Conservation (phyloP, 2,888 invertebrate species). For the Chironomus riparius region DNA sequence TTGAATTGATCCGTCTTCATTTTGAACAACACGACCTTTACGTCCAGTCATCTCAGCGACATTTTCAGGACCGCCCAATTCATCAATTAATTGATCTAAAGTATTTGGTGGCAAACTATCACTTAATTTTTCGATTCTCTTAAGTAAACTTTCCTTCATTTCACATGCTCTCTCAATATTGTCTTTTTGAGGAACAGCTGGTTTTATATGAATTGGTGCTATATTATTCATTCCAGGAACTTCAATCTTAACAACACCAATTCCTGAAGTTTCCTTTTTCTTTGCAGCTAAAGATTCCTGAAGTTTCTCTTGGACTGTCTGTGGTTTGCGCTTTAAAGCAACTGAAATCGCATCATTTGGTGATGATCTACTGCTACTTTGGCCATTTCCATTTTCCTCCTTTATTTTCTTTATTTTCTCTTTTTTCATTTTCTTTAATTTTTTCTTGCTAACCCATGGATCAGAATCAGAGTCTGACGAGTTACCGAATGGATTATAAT, state of each 20-base stretch:
- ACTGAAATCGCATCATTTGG: not conserved
- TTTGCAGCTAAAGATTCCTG: slow-evolving; percentile 52
- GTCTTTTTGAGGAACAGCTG: slow-evolving; percentile 56
- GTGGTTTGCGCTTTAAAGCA: slow-evolving; percentile 47
- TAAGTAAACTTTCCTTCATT: slow-evolving; percentile 87
- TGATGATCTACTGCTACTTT: slow-evolving; percentile 19
- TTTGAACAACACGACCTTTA: slow-evolving; percentile 85
- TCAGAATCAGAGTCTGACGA: slow-evolving; percentile 75
- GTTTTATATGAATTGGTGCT: slow-evolving; percentile 20
- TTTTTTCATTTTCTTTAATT: slow-evolving; percentile 54
- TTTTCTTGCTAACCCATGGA: slow-evolving; percentile 66
- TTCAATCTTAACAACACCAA: slow-evolving; percentile 17
- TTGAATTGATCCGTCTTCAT: slow-evolving; percentile 83
- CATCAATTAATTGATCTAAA: slow-evolving; percentile 95
- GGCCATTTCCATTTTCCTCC: slow-evolving; percentile 3
- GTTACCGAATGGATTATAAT: slow-evolving; percentile 88
- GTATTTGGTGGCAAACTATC: slow-evolving; percentile 90
- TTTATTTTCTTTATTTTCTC: slow-evolving; percentile 34
- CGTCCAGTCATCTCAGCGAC: slow-evolving; percentile 99
- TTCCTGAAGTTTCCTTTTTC: slow-evolving; percentile 38
- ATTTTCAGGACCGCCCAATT: slow-evolving; percentile 93
- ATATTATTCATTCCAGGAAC: slow-evolving; percentile 13
- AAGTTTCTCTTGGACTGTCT: slow-evolving; percentile 70
- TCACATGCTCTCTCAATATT: slow-evolving; percentile 81
- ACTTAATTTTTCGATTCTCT: slow-evolving; percentile 76